Conservation (phyloP, 2,797 vertebrate genomes). For the Peromyscus melanophrys region DNA sequence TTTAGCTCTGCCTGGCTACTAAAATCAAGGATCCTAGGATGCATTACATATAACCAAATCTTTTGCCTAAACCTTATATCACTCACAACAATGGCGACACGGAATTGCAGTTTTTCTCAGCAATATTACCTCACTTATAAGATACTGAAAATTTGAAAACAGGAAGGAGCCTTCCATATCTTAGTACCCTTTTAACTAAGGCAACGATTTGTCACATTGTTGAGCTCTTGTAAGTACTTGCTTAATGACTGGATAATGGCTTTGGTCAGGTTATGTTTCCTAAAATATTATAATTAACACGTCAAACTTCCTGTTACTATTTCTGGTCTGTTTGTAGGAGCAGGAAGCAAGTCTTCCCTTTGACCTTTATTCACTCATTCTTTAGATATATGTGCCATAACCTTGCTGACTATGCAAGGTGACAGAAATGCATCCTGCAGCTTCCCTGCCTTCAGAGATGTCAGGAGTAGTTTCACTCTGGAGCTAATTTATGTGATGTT, state of each 20-base stretch:
- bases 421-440: neutral
- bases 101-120: neutral
- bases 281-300: slow-evolving; percentile 6
- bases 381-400: neutral
- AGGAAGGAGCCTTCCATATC: neutral
- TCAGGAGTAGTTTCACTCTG: neutral
- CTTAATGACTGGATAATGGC: neutral
- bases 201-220: neutral
- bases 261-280: neutral
- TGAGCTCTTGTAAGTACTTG: neutral
- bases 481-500: neutral
- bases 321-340: neutral
- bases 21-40: neutral
- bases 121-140: neutral
- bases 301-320: neutral
- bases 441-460: neutral
- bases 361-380: neutral
- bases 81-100: neutral
- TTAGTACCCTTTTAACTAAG: neutral
- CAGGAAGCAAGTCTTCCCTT: neutral
- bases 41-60: neutral
- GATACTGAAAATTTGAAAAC: neutral
- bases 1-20: neutral
- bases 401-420: neutral
- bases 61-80: neutral